A percentile compares a stretch with the other conserved stretches of the same genome.
These are phyloP conservation scores for Wiebesia pumilae DNA, from an alignment of 1,140 invertebrate genomes.

Conservation along the genomic window DNA sequence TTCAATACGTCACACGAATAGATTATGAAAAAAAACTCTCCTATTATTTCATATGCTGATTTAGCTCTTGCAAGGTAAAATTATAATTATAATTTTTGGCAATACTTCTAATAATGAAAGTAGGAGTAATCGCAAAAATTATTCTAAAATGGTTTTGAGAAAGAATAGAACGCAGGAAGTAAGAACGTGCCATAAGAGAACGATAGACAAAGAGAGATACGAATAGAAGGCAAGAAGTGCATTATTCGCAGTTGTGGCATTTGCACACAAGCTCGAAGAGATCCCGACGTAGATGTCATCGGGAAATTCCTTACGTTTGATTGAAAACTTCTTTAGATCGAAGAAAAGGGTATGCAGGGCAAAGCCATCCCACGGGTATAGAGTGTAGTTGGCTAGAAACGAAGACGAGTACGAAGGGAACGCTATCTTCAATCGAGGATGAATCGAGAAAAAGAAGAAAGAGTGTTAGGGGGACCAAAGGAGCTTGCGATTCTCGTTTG, in stretches of 20 bases:
- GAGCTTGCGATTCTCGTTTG: neutral
- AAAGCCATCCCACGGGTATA: constrained; percentile 1
- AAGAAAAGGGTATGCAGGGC: constrained; percentile 60
- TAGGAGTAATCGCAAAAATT: neutral
- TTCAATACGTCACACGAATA: no score
- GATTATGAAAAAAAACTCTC: no score
- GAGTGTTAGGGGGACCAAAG: constrained; percentile 11
- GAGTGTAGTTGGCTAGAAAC: neutral
- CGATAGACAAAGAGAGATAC: constrained; percentile 17
- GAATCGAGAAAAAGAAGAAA: constrained; percentile 11
- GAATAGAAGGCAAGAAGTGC: constrained; percentile 28
- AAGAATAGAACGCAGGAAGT: neutral
- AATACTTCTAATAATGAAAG: neutral
- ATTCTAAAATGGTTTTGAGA: no score
- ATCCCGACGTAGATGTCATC: constrained; percentile 63
- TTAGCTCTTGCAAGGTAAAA: no score
- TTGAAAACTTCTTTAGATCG: constrained; percentile 75
- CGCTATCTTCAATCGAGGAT: constrained; percentile 25
- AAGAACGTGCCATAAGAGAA: neutral
- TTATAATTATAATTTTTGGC: no score
- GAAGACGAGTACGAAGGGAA: neutral
- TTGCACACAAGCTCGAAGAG: no score
- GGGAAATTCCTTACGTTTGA: constrained; percentile 72
- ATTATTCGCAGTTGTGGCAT: constrained; percentile 41
- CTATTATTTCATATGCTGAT: no score